Evolutionary conservation across 2,113 vertebrate genomes (phyloP).

Genomic region (Loxodonta africana): DNA sequence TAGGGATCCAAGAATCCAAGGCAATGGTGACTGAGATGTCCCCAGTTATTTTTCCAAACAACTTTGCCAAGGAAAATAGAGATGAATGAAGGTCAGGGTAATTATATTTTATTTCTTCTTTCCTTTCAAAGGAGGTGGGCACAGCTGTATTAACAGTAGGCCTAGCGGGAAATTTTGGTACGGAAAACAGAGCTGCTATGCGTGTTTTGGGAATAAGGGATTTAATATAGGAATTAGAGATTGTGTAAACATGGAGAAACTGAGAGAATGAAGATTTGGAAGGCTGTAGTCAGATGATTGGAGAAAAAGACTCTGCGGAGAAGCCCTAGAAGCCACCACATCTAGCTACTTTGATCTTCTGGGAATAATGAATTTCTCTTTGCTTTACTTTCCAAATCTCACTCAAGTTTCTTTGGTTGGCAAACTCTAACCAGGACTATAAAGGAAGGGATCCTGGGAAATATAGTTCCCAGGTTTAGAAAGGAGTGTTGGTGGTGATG

Average conservation of each 20-base stretch:
- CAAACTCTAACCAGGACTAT: neutral
- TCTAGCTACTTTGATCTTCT: neutral
- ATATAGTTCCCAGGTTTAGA: neutral
- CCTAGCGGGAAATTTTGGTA: neutral
- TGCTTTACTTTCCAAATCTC: neutral
- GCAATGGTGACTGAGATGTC: neutral
- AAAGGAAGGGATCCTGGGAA: neutral
- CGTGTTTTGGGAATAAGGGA: neutral
- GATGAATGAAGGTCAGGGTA: conserved; percentile 2
- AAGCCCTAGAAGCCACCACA: neutral
- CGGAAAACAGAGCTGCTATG: neutral
- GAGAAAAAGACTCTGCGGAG: neutral
- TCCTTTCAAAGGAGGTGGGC: neutral
- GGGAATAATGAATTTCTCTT: neutral
- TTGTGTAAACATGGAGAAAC: neutral
- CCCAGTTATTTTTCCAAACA: conserved; percentile 42
- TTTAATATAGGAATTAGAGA: neutral
- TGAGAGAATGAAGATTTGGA: neutral
- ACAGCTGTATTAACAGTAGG: neutral
- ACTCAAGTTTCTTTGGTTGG: neutral
- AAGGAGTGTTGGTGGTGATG: neutral
- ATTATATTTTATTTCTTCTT: conserved; percentile 34
- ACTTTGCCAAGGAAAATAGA: conserved; percentile 36
- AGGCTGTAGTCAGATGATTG: neutral
- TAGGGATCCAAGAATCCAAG: conserved; percentile 42